Evolutionary conservation across 2,888 invertebrate species (phyloP).

Genomic region (Andrena minutula): DNA sequence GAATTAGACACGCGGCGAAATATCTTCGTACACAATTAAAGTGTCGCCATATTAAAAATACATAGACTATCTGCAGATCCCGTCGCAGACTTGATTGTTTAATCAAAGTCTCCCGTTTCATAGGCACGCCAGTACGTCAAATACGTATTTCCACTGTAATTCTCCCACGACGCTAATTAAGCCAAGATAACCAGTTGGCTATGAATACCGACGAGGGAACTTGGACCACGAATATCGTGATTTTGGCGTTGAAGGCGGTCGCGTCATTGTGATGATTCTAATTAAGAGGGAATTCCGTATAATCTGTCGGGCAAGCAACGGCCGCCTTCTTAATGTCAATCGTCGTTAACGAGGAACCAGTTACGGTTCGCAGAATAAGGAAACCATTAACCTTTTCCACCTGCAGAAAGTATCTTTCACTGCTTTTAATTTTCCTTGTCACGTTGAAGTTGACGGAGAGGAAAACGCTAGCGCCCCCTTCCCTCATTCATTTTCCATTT

Average conservation of each 20-base stretch:
- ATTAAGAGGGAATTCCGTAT: slow-evolving; percentile 14
- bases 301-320: slow-evolving; percentile 15
- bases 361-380: slow-evolving; percentile 33
- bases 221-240: slow-evolving; percentile 13
- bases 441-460: neutral
- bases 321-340: slow-evolving; percentile 40
- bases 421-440: slow-evolving; percentile 24
- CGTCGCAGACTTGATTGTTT: too few relatives aligned
- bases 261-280: neutral
- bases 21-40: too few relatives aligned
- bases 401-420: slow-evolving; percentile 38
- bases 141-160: too few relatives aligned
- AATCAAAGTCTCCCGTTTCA: too few relatives aligned
- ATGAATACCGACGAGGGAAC: slow-evolving; percentile 12
- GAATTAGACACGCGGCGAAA: too few relatives aligned
- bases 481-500: neutral
- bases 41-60: too few relatives aligned
- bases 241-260: neutral
- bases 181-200: neutral
- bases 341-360: slow-evolving; percentile 14
- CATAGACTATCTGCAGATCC: too few relatives aligned
- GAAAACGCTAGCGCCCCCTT: neutral
- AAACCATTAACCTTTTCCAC: slow-evolving; percentile 36
- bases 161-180: neutral
- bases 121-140: too few relatives aligned